Evolutionary conservation across 2,113 vertebrate genomes (phyloP).

Genomic region (Scartelaos histophorus): DNA sequence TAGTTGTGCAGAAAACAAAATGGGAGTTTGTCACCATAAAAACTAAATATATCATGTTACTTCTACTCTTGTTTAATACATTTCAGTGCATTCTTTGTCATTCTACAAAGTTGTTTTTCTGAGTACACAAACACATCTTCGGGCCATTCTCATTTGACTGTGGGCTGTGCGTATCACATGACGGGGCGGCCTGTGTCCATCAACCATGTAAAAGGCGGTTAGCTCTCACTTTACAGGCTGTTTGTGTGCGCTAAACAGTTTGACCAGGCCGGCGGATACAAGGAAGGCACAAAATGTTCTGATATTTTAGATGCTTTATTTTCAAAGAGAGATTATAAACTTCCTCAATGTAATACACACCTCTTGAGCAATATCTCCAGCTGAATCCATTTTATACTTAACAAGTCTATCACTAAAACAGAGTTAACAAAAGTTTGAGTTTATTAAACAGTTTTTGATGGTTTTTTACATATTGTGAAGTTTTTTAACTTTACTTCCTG

Average conservation of each 20-base stretch:
- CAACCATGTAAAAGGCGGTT: background rate
- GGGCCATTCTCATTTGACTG: conserved; percentile 13
- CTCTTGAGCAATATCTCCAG: background rate
- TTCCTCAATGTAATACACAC: background rate
- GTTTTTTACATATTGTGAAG: too few relatives aligned
- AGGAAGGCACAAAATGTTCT: conserved; percentile 5
- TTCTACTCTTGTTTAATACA: background rate
- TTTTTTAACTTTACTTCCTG: too few relatives aligned
- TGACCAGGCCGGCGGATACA: background rate
- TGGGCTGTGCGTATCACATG: conserved; percentile 16
- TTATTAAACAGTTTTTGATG: too few relatives aligned
- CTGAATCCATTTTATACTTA: background rate
- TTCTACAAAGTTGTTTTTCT: conserved; percentile 27
- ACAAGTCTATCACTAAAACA: too few relatives aligned
- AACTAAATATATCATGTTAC: background rate
- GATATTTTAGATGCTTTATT: background rate
- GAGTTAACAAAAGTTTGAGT: too few relatives aligned
- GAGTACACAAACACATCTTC: conserved; percentile 7
- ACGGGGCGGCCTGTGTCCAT: background rate
- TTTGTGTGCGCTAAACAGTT: background rate
- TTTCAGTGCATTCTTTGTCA: background rate
- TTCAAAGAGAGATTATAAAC: conserved; percentile 1
- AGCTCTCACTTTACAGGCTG: conserved; percentile 1
- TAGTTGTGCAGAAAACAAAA: too few relatives aligned
- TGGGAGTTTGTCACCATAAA: background rate